These are phyloP conservation scores for Drosophila navojoa DNA, from an alignment of 1,140 invertebrate species.

Conservation along the genomic window DNA sequence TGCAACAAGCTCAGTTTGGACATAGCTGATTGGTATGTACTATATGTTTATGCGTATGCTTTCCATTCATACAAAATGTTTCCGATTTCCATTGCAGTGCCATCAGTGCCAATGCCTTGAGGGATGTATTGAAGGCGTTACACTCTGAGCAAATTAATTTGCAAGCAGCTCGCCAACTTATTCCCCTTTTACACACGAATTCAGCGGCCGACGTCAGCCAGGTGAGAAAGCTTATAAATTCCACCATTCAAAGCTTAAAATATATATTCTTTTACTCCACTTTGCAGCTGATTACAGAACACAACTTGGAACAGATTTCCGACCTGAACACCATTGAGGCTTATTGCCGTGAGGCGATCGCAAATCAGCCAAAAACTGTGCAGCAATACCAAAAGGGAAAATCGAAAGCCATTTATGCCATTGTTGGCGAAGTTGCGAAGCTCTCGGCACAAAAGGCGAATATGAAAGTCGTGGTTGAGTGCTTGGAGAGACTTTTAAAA, in stretches of 20 bases:
- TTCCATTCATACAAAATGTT: neutral
- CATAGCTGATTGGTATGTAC: conserved; percentile 84
- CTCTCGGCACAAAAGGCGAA: conserved; percentile 87
- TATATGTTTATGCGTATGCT: neutral
- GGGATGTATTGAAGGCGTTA: conserved; percentile 86
- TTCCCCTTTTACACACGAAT: conserved; percentile 83
- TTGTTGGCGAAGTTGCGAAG: conserved; percentile 86
- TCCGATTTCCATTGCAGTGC: conserved; percentile 21
- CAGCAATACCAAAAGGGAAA: conserved; percentile 89
- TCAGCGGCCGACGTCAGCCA: conserved; percentile 83
- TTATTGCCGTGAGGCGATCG: conserved; percentile 87
- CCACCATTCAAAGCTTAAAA: neutral
- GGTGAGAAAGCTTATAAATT: conserved; percentile 31
- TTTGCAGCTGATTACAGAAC: conserved; percentile 86
- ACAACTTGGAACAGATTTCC: conserved; percentile 87
- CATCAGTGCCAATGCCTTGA: conserved; percentile 84
- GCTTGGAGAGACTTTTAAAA: conserved; percentile 85
- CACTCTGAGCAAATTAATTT: conserved; percentile 87
- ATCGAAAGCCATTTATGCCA: conserved; percentile 87
- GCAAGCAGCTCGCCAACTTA: conserved; percentile 82
- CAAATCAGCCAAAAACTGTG: conserved; percentile 88
- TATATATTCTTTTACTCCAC: neutral
- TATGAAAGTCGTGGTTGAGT: conserved; percentile 86
- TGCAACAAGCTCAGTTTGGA: conserved; percentile 87
- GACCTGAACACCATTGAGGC: conserved; percentile 86